Evolutionary conservation across 2,888 invertebrate species (phyloP).

Genomic region (Hermaeophaga mercurialis): DNA sequence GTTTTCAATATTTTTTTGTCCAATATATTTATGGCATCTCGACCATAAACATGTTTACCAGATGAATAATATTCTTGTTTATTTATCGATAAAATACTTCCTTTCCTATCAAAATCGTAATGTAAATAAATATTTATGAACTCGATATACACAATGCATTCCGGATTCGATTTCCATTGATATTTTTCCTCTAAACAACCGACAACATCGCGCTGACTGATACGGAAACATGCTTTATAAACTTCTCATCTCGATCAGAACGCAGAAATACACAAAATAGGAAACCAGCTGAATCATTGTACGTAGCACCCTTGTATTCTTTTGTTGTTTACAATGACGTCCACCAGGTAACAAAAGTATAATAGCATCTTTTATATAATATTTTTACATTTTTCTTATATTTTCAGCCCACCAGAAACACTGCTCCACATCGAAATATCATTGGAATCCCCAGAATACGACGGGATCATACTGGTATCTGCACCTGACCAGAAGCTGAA

Average conservation of each 20-base stretch:
- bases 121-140: no score
- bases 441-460: slow-evolving; percentile 57
- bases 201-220: slow-evolving; percentile 13
- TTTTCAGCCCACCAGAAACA: slow-evolving; percentile 42
- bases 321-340: slow-evolving; percentile 24
- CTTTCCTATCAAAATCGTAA: no score
- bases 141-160: neutral
- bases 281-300: slow-evolving; percentile 25
- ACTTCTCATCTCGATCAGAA: slow-evolving; percentile 7
- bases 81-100: no score
- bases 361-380: neutral
- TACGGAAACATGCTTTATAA: slow-evolving; percentile 17
- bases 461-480: slow-evolving; percentile 66
- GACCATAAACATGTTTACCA: no score
- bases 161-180: neutral
- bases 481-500: slow-evolving; percentile 60
- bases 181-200: neutral
- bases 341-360: slow-evolving; percentile 22
- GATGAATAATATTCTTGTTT: no score
- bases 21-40: no score
- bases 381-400: neutral
- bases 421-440: slow-evolving; percentile 35
- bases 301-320: slow-evolving; percentile 5
- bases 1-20: no score
- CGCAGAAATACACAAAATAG: slow-evolving; percentile 27